Evolutionary conservation across 2,888 invertebrate genomes (phyloP).

Genomic region (Drosophila peninsularis): DNA sequence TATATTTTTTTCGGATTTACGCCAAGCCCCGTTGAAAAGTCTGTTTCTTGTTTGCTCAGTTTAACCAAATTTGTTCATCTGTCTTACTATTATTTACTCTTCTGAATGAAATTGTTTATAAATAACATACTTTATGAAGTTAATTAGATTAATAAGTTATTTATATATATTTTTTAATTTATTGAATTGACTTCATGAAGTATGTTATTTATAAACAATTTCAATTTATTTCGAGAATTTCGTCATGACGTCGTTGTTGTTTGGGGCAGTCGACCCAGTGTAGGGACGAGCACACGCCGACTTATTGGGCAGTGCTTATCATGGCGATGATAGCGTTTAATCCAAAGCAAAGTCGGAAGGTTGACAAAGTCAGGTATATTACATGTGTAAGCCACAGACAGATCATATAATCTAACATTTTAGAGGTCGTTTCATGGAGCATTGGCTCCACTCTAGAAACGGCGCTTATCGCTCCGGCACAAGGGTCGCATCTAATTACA

Average conservation of each 20-base stretch:
- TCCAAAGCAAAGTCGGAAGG: constrained; percentile 11
- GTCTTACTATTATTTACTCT: neutral
- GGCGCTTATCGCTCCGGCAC: constrained; percentile 37
- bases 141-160: too few relatives aligned
- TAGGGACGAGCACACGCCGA: constrained; percentile 3
- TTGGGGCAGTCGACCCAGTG: neutral
- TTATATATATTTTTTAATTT: too few relatives aligned
- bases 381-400: constrained; percentile 16
- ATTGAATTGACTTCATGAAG: too few relatives aligned
- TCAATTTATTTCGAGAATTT: too few relatives aligned
- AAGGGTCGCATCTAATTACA: constrained; percentile 23
- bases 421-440: constrained; percentile 80
- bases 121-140: neutral
- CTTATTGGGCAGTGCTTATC: constrained; percentile 32
- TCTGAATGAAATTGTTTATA: neutral
- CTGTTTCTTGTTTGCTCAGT: neutral
- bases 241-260: neutral
- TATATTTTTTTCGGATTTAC: neutral
- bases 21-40: neutral
- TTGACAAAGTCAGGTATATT: constrained; percentile 26
- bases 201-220: too few relatives aligned
- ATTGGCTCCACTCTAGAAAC: constrained; percentile 38
- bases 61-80: neutral
- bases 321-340: constrained; percentile 31
- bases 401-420: constrained; percentile 30